Percentiles rank a stretch among this genome's conserved stretches.
phyloP scores from a whole-genome alignment of 1,140 invertebrate species.

The Mizuhopecten yessoensis region DNA sequence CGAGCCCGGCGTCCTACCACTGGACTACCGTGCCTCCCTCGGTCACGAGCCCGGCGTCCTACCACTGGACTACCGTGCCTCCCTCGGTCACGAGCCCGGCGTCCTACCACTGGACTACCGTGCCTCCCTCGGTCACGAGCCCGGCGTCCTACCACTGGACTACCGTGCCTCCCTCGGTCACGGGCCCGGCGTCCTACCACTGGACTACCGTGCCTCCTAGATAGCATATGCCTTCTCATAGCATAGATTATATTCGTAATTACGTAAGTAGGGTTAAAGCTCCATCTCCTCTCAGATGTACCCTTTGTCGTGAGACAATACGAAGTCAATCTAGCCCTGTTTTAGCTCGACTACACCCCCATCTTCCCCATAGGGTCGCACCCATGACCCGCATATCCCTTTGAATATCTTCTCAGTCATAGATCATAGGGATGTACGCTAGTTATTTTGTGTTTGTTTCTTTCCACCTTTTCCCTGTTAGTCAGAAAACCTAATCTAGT shows the following conservation, averaged over 20 bases:
- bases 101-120: no score
- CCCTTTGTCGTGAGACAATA: not conserved
- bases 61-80: no score
- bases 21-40: no score
- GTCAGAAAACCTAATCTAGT: constrained; percentile 48
- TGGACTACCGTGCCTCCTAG: no score
- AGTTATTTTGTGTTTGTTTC: constrained; percentile 41
- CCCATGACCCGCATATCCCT: not conserved
- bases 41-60: no score
- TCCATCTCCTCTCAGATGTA: not conserved
- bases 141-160: no score
- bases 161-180: no score
- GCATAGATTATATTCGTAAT: not conserved
- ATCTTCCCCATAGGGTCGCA: not conserved
- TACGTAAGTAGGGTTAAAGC: not conserved
- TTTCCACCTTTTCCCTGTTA: constrained; percentile 41
- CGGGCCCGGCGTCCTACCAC: no score
- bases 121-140: no score
- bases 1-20: no score
- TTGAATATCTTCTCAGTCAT: not conserved
- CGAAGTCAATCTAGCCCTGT: not conserved
- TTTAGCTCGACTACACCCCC: not conserved
- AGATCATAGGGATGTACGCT: not conserved
- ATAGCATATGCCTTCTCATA: not conserved
- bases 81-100: no score